These are phyloP conservation scores for Lepidurus arcticus DNA, from an alignment of 1,140 invertebrate genomes.

Conservation along the genomic window DNA sequence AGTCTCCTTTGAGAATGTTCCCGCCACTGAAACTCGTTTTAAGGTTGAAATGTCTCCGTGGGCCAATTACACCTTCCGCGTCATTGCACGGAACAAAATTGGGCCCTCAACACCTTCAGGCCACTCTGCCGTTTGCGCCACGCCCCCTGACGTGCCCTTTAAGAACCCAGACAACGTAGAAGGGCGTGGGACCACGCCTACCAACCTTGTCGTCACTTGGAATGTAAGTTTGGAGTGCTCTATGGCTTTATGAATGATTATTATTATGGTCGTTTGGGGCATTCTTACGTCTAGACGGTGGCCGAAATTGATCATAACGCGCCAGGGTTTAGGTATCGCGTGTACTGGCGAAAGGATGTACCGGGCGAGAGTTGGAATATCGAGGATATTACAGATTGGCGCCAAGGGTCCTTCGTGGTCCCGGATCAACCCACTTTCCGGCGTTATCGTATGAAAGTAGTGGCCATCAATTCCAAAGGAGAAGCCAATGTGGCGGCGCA, in stretches of 20 bases:
- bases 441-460: conserved; percentile 83
- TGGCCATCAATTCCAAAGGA: conserved; percentile 83
- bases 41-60: conserved; percentile 75
- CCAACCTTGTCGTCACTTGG: conserved; percentile 91
- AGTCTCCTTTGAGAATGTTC: conserved; percentile 63
- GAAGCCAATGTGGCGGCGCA: conserved; percentile 74
- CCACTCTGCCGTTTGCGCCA: conserved; percentile 73
- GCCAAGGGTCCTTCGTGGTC: conserved; percentile 57
- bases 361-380: conserved; percentile 64
- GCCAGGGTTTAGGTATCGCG: conserved; percentile 82
- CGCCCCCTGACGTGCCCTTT: conserved; percentile 77
- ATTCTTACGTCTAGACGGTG: conserved; percentile 61
- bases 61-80: conserved; percentile 95
- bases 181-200: conserved; percentile 77
- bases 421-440: conserved; percentile 86
- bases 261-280: neutral
- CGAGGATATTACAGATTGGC: conserved; percentile 72
- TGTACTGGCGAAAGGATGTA: conserved; percentile 78
- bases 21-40: conserved; percentile 70
- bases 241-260: neutral
- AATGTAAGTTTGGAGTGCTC: conserved; percentile 56
- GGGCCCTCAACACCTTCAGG: conserved; percentile 78
- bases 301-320: conserved; percentile 94
- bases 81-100: conserved; percentile 88
- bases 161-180: conserved; percentile 94